phyloP scores from a whole-genome alignment of 2,888 invertebrate genomes.

The Platerodrilus igneus region DNA sequence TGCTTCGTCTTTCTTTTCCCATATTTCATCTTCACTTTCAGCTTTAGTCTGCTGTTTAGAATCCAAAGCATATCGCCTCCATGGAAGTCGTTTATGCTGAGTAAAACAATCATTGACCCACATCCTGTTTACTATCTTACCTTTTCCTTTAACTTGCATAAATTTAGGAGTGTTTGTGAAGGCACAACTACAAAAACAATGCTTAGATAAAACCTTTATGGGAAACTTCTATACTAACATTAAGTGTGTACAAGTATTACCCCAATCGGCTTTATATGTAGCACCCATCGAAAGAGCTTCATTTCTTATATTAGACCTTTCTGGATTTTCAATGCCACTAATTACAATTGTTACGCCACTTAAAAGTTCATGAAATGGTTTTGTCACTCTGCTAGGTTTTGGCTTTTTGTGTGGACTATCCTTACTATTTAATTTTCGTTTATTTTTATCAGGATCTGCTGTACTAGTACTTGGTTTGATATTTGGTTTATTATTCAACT shows the following conservation, averaged over 20 bases:
- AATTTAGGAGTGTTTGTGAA: constrained; percentile 87
- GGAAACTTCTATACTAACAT: constrained; percentile 58
- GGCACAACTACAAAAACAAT: constrained; percentile 66
- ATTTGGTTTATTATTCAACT: not conserved
- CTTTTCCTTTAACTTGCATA: constrained; percentile 61
- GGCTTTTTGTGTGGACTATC: constrained; percentile 36
- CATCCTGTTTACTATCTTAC: constrained; percentile 63
- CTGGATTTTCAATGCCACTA: constrained; percentile 84
- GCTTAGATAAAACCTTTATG: constrained; percentile 13
- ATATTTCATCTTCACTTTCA: constrained; percentile 55
- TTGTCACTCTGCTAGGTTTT: constrained; percentile 32
- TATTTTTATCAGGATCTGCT: constrained; percentile 12
- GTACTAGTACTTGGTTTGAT: constrained; percentile 26
- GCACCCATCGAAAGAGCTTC: constrained; percentile 76
- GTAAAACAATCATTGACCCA: constrained; percentile 69
- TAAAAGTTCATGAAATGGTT: constrained; percentile 58
- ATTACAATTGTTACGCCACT: constrained; percentile 70
- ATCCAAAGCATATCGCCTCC: constrained; percentile 61
- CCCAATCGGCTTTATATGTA: constrained; percentile 72
- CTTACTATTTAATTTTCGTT: constrained; percentile 22
- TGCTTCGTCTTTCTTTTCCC: constrained; percentile 39
- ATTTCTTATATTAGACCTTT: constrained; percentile 61
- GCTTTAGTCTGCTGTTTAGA: constrained; percentile 42
- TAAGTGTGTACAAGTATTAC: constrained; percentile 71
- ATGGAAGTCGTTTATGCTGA: constrained; percentile 59